phyloP scores from a whole-genome alignment of 1,140 invertebrate species.

The Eubasilissa regina region DNA sequence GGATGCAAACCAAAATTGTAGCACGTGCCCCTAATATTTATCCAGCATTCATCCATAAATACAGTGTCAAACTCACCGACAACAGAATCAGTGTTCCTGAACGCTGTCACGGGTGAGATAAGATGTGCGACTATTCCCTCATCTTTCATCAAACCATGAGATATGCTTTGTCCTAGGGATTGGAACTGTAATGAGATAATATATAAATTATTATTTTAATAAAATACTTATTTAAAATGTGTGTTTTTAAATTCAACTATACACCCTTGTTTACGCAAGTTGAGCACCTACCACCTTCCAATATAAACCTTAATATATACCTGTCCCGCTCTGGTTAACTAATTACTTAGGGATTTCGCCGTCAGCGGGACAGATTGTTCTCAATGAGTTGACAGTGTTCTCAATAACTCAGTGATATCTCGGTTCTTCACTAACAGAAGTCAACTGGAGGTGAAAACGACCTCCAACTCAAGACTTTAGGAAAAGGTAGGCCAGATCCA shows the following conservation, averaged over 20 bases:
- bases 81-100: conserved; percentile 63
- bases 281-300: background rate
- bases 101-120: conserved; percentile 62
- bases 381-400: no score
- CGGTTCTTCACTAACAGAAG: background rate
- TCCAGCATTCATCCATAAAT: no score
- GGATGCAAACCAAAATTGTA: no score
- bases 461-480: background rate
- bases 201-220: background rate
- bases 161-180: conserved; percentile 54
- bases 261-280: background rate
- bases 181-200: conserved; percentile 60
- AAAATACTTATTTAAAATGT: background rate
- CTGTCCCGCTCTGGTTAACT: no score
- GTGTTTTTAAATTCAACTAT: no score
- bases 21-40: no score
- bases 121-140: conserved; percentile 63
- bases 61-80: conserved; percentile 65
- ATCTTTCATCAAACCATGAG: conserved; percentile 60
- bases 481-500: background rate
- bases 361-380: no score
- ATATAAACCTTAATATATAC: no score
- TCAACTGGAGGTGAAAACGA: background rate
- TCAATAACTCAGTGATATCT: no score
- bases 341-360: no score